Evolutionary conservation across 2,113 vertebrate genomes (phyloP).

Genomic region (Montifringilla adamsi): DNA sequence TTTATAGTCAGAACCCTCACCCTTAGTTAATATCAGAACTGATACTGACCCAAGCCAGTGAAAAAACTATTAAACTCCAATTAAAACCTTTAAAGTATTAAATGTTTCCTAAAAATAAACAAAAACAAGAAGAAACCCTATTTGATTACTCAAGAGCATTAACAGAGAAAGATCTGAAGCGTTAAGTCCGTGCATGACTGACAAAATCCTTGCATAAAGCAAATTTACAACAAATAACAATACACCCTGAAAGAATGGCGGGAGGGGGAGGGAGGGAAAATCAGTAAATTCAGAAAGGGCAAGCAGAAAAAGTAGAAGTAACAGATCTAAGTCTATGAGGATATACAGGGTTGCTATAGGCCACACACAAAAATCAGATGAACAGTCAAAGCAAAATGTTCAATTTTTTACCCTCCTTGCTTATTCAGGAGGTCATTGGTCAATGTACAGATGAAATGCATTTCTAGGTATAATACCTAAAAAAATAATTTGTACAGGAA

Average conservation of each 20-base stretch:
- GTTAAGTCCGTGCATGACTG: not conserved
- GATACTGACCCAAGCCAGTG: not conserved
- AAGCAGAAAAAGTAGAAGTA: slow-evolving; percentile 13
- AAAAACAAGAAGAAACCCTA: not conserved
- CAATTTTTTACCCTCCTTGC: not conserved
- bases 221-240: slow-evolving; percentile 13
- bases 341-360: not conserved
- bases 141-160: slow-evolving; percentile 17
- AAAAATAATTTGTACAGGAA: not conserved
- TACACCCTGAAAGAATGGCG: not conserved
- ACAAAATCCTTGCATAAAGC: slow-evolving; percentile 15
- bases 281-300: not conserved
- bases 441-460: not conserved
- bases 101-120: not conserved
- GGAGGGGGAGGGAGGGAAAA: not conserved
- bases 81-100: slow-evolving; percentile 32
- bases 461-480: not conserved
- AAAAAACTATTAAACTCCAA: not conserved
- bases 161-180: slow-evolving; percentile 9
- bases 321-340: slow-evolving; percentile 8
- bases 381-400: not conserved
- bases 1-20: not conserved
- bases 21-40: not conserved
- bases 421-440: not conserved
- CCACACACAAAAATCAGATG: not conserved